Conservation (phyloP, 92 coral and sea anemone species). For the Epizoanthus fatuus region DNA sequence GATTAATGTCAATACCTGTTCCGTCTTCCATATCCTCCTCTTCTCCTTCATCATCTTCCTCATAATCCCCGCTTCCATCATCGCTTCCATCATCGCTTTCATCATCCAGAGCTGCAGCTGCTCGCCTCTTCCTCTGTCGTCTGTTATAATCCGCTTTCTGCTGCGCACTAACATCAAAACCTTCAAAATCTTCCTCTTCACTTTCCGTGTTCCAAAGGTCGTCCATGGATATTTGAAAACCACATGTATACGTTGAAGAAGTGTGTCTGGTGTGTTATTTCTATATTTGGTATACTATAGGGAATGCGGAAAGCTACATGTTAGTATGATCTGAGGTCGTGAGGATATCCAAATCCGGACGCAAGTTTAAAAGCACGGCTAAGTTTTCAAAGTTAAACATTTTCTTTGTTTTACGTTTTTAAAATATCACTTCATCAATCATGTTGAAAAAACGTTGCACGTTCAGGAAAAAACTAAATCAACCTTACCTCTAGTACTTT, state of each 20-base stretch:
- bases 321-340: no score
- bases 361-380: no score
- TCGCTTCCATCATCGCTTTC: conserved; percentile 60
- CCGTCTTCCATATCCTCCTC: conserved; percentile 53
- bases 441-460: no score
- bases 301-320: no score
- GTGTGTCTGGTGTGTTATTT: no score
- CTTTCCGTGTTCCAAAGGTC: conserved; percentile 10
- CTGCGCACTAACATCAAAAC: conserved; percentile 54
- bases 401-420: no score
- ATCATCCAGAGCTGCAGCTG: conserved; percentile 19
- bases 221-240: conserved; percentile 14
- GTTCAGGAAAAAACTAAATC: no score
- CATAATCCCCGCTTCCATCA: conserved; percentile 29
- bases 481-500: neutral
- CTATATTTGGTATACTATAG: no score
- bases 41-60: conserved; percentile 44
- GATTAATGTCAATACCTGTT: neutral
- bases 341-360: no score
- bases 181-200: conserved; percentile 67
- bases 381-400: no score
- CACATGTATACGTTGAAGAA: neutral
- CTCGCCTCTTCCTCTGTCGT: conserved; percentile 57
- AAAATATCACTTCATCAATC: no score
- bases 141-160: conserved; percentile 38